Evolutionary conservation across 2,113 vertebrate species (phyloP), one percentile per base, ranked within the genome.

Genomic region (Psilopsiagon aurifrons): DNA sequence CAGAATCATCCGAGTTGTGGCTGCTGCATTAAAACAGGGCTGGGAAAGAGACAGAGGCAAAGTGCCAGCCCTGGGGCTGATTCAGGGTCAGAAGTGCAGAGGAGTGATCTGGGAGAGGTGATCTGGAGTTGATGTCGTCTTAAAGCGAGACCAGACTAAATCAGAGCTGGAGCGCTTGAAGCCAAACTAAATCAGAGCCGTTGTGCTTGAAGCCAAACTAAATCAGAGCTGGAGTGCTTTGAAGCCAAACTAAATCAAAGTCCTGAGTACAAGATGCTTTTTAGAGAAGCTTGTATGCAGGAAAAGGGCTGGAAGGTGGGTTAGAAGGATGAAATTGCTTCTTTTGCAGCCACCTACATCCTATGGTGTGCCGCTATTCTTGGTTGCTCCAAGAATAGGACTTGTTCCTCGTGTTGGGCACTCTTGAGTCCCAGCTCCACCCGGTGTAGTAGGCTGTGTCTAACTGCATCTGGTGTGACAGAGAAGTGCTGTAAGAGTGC

Each of bases 301-400:
- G 27, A 93, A 80, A 81, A 86, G 71, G 79, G 7, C 79, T 39
- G 78, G 78, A 74, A 92, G 92, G 92, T 83, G 81, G 91, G 73
- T 3, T 41, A n/a, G 37, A 75, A 62, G 59, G 31, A 70, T 63
- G 88, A 86, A 88, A 47, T 7, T 31, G 55, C 46, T 46, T 59
- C 17, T 37, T 88, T 75, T 66, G 74, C 37, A 52, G 71, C 44
- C 85, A 2, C 29, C 68, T 74, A 10, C 64, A 4, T 66, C 88
- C 37, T 6, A 4, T 18, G 81, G 29, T 43, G 9, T 29, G 27
- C 0, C 3, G 82, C 88, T 97, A 85, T 95, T 97, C 76, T 74
- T 16, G 83, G 86, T 75, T 11, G 16, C 29, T 88, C 83, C 80
- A n/a, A 35, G 71, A 97, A 95, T 76, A 97, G 69, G 80, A 17